These are phyloP conservation scores for Tetropium fuscum DNA, from an alignment of 2,888 invertebrate species.

Conservation along the genomic window DNA sequence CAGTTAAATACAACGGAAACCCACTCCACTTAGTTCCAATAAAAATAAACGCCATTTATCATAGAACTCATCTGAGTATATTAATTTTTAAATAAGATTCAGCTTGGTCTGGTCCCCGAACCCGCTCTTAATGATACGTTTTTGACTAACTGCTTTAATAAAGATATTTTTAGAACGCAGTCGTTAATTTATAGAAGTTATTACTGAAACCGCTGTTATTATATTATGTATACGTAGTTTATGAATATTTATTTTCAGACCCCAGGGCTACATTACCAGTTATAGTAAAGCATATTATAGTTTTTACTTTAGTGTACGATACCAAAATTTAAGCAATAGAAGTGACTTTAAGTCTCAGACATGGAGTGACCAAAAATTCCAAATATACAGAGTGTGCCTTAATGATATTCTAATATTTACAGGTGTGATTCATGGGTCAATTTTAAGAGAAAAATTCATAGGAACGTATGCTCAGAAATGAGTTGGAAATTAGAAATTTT, in stretches of 20 bases:
- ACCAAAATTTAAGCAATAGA: no score
- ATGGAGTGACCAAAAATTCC: no score
- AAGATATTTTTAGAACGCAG: conserved; percentile 1
- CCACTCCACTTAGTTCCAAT: background rate
- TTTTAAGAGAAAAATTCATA: no score
- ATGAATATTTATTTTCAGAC: conserved; percentile 4
- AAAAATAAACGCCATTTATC: conserved; percentile 3
- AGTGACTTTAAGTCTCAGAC: no score
- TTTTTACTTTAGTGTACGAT: no score
- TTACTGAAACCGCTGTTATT: background rate
- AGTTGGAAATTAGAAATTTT: no score
- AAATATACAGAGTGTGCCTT: no score
- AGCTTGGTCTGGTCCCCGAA: background rate
- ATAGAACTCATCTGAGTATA: background rate
- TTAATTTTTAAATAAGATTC: conserved; percentile 6
- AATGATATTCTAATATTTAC: no score
- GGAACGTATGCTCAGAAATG: no score
- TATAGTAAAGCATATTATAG: no score
- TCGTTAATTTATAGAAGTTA: background rate
- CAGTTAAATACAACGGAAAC: background rate
- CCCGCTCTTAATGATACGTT: background rate
- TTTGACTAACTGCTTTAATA: conserved; percentile 7
- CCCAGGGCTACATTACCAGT: no score
- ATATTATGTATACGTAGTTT: background rate
- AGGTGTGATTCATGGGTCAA: no score